A percentile compares a stretch with the other conserved stretches of the same genome.
Evolutionary conservation across 1,140 invertebrate genomes (phyloP).

Genomic region (Laupala kohalensis): DNA sequence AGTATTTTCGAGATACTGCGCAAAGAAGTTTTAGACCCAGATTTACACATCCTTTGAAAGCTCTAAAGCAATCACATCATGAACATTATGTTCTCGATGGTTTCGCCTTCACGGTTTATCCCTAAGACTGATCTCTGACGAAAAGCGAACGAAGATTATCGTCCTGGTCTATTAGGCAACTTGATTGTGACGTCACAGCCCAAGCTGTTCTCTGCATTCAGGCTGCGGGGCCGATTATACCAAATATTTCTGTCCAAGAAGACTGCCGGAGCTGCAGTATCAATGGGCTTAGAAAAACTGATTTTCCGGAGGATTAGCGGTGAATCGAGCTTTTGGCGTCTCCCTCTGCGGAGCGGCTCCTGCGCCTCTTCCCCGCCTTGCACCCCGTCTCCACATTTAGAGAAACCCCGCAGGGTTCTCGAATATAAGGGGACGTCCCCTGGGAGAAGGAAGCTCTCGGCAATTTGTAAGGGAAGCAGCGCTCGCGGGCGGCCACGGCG

Average conservation of each 20-base stretch:
- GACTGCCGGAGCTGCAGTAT: slow-evolving; percentile 8
- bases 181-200: neutral
- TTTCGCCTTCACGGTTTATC: neutral
- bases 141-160: too few relatives aligned
- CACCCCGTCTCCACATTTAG: too few relatives aligned
- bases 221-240: slow-evolving; percentile 8
- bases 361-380: too few relatives aligned
- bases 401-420: neutral
- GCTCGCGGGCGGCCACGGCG: too few relatives aligned
- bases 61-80: neutral
- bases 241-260: slow-evolving; percentile 15
- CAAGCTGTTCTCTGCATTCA: neutral
- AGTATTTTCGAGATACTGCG: neutral
- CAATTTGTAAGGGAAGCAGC: neutral
- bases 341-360: too few relatives aligned
- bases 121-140: neutral
- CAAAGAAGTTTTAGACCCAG: neutral
- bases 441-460: neutral
- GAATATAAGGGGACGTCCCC: neutral
- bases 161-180: neutral
- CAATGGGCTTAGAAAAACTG: slow-evolving; percentile 17
- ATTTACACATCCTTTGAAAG: neutral
- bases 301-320: slow-evolving; percentile 17
- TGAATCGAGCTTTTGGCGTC: slow-evolving; percentile 10
- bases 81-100: too few relatives aligned